Evolutionary conservation across 53 echinoderm and acorn worm species (phyloP), one percentile per base, ranked within the genome.

Genomic region (Luidia sarsii): DNA sequence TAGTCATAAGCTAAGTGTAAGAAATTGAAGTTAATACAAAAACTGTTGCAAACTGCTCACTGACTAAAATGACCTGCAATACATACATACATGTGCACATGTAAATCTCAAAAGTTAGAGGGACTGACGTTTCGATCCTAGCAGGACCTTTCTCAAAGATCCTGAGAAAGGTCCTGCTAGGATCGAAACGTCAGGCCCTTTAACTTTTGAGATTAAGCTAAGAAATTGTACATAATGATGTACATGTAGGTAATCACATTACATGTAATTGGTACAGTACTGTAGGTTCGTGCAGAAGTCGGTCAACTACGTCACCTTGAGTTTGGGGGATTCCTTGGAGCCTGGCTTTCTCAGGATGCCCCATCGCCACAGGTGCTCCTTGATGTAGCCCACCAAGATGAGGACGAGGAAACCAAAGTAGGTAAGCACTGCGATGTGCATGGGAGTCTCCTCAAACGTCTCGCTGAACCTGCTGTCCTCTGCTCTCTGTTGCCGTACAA

Each of bases 331-430:
- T 35, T 95, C 95, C 50, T 95, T 79, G 18, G 84, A 62, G 33
- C 74, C 95, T 2, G 68, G 83, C 21, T 48, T 86, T 32, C 87
- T 80, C 34, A 74, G 64, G 19, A 95, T 51, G 28, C 92, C 90
- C 34, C 80, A 22, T 52, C 71, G 56, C 35, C 90, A 80, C 55
- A 95, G 75, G 28, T 68, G 60, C 38, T 95, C 95, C 53, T 85
- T 73, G 56, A 95, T 31, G 67, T 90, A 89, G 0, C 95, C 95
- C 5, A 95, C 90, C 14, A 95, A 32, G 5, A 85, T 67, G 48
- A 92, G 59, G 21, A 95, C 45, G 2, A 89, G 32, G 77, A 92
- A 92, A 61, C 92, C 83, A 31, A 90, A 70, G 64, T 93, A 95
- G 27, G 92, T 92, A 18, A 88, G 51, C 61, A 92, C 85, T 14